These are phyloP conservation scores for Megalonaias nervosa DNA, from an alignment of 1,140 invertebrate genomes.

Conservation along the genomic window DNA sequence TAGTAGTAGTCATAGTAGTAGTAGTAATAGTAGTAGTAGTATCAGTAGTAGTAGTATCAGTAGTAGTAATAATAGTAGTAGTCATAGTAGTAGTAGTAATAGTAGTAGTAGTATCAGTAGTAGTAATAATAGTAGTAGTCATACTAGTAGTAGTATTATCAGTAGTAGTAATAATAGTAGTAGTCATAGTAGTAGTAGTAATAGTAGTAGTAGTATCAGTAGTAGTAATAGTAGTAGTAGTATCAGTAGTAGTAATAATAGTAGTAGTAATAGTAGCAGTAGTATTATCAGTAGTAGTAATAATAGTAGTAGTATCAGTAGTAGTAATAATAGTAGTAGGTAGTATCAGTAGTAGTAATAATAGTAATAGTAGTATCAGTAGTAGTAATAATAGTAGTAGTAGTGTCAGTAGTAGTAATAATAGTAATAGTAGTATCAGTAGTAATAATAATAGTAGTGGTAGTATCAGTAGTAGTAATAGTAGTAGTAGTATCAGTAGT, in stretches of 20 bases:
- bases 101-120: background rate
- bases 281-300: too few species aligned
- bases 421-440: too few species aligned
- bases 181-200: slow-evolving; percentile 2
- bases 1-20: background rate
- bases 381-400: too few species aligned
- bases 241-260: slow-evolving; percentile 1
- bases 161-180: slow-evolving; percentile 2
- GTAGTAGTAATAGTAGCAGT: slow-evolving; percentile 1
- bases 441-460: too few species aligned
- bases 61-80: background rate
- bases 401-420: too few species aligned
- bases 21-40: background rate
- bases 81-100: background rate
- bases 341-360: too few species aligned
- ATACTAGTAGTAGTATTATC: background rate
- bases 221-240: slow-evolving; percentile 2
- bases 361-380: too few species aligned
- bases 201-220: background rate
- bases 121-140: background rate
- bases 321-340: too few species aligned
- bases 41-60: background rate
- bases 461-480: too few species aligned
- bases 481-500: too few species aligned
- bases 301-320: too few species aligned